A percentile compares a stretch with the other conserved stretches of the same genome.
Conservation (phyloP, 2,797 vertebrate species). For the Melanotaenia pygmaea region DNA sequence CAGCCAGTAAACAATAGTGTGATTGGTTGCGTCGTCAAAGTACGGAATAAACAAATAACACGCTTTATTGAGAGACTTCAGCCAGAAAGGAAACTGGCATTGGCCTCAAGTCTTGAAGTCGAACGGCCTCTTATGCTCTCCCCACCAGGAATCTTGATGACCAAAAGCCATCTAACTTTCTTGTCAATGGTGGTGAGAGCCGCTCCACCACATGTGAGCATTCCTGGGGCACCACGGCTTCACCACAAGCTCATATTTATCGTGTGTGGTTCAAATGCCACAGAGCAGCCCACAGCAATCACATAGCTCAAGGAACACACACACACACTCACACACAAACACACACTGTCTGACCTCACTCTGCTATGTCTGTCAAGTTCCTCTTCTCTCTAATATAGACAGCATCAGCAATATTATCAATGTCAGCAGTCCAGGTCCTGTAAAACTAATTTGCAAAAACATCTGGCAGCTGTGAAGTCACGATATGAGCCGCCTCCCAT, state of each 20-base stretch:
- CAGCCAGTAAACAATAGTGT: conserved; percentile 73
- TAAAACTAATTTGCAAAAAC: conserved; percentile 58
- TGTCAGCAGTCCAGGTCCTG: conserved; percentile 62
- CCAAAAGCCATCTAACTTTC: conserved; percentile 79
- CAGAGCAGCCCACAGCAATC: conserved; percentile 78
- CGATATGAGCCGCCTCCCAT: conserved; percentile 55
- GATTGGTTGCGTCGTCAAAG: conserved; percentile 67
- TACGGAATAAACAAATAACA: conserved; percentile 78
- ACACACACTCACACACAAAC: conserved; percentile 56
- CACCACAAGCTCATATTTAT: conserved; percentile 86
- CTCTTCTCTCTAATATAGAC: conserved; percentile 57
- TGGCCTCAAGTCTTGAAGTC: conserved; percentile 57
- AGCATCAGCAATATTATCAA: conserved; percentile 59
- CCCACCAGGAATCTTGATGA: conserved; percentile 79
- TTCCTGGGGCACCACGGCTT: conserved; percentile 81
- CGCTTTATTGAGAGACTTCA: conserved; percentile 68
- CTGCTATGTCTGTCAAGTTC: conserved; percentile 54
- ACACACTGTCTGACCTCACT: conserved; percentile 46
- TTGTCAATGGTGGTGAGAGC: conserved; percentile 85
- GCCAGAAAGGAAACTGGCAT: conserved; percentile 74
- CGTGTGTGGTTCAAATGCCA: conserved; percentile 82
- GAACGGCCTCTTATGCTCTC: conserved; percentile 74
- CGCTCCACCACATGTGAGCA: conserved; percentile 82
- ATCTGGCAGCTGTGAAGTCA: conserved; percentile 59
- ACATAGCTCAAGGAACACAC: conserved; percentile 75